Base-by-base conservation (phyloP, 2,113 vertebrate genomes). In the Aplodontia rufa region DNA sequence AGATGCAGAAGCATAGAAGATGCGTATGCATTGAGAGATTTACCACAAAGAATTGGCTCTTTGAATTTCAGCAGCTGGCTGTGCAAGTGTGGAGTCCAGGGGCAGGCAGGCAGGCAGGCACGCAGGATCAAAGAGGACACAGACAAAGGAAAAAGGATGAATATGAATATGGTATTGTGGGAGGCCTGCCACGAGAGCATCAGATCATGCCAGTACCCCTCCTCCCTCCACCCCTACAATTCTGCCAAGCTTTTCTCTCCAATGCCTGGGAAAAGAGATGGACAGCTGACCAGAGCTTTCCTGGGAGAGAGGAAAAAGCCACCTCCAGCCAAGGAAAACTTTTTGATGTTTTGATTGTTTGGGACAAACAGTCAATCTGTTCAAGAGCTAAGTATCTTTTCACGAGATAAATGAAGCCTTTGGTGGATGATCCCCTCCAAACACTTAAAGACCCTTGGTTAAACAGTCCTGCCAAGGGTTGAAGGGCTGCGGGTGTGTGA, bases 381-480 rank as follows among this genome's bases (percentile, higher is more conserved):
- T 62, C 81, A 82, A 51, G 75, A 95, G 93, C 90, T 92, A 93
- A 90, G 51, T 84, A 71, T 89, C 80, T 81, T 93, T 87, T 94
- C 72, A 87, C 74, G 76, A 95, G 89, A 86, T 83, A 80, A 95
- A 83, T 82, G 78, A 93, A 90, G 64, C 53, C 92, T 96, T 95
- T 87, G 58, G 53, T 58, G 40, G 94, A 68, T 64, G 82, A 91
- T 92, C 85, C 68, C 55, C 94, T 91, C 35, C 78, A 90, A 97
- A 88, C 81, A 79, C 81, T 96, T 51, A 68, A 78, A 5, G 58
- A 40, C 60, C 64, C 83, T 96, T 83, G 88, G 82, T 83, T 83
- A 71, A 94, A 95, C 37, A 91, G 78, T 75, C 24, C 45, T n/a
- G 8, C 9, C 2, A 5, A 26, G 51, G 32, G 3, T n/a, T n/a